phyloP scores from a whole-genome alignment of 2,797 vertebrate species.

The Calcarius lapponicus region DNA sequence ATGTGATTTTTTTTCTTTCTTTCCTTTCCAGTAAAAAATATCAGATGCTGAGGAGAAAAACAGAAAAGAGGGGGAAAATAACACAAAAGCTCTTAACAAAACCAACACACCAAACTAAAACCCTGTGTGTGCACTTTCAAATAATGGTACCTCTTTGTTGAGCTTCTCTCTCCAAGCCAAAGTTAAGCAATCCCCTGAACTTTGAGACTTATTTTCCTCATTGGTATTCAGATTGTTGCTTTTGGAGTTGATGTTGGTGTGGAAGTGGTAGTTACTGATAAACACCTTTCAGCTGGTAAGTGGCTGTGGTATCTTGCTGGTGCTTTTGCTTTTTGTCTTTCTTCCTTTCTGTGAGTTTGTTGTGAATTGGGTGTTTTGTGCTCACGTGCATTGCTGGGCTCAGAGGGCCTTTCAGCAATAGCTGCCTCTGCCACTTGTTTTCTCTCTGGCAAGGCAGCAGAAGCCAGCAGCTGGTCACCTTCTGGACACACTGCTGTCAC shows the following conservation, averaged over 20 bases:
- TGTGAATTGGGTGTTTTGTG: not conserved
- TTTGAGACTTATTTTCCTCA: not conserved
- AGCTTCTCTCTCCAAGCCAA: not conserved
- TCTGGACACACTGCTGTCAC: not conserved
- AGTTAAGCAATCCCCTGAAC: not conserved
- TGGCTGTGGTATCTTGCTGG: not conserved
- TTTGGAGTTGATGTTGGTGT: not conserved
- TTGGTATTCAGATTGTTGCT: not conserved
- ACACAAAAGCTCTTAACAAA: not conserved
- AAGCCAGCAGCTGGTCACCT: not conserved
- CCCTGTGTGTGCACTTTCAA: not conserved
- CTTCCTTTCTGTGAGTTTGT: not conserved
- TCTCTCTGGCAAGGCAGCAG: not conserved
- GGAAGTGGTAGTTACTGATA: not conserved
- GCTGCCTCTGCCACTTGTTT: not conserved
- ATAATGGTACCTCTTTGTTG: not conserved
- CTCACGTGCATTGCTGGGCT: not conserved
- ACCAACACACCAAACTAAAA: not conserved
- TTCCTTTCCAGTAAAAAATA: not conserved
- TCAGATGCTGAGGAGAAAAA: not conserved
- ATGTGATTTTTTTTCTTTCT: not conserved
- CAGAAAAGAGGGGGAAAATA: accelerated
- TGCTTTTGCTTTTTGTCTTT: not conserved
- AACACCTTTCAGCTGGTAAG: not conserved
- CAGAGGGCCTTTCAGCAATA: not conserved